phyloP scores from a whole-genome alignment of 2,113 vertebrate species.

The Lepus europaeus region DNA sequence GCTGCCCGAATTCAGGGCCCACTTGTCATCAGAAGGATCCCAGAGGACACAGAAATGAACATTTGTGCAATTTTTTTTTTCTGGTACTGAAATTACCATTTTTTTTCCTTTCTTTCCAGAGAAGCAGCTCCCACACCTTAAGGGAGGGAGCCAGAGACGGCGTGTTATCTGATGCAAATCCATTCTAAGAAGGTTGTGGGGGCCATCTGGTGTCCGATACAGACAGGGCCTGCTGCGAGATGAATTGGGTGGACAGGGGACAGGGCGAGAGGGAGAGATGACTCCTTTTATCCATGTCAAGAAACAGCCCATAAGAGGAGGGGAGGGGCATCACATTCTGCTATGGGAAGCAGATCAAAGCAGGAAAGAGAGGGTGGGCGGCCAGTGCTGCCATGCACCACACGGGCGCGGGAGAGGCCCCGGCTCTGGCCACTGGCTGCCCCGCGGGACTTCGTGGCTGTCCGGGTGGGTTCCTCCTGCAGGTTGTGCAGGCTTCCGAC shows the following conservation, averaged over 20 bases:
- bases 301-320: constrained; percentile 46
- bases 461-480: neutral
- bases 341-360: constrained; percentile 66
- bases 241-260: neutral
- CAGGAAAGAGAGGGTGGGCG: neutral
- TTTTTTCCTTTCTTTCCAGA: constrained; percentile 37
- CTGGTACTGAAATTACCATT: constrained; percentile 70
- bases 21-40: constrained; percentile 44
- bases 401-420: neutral
- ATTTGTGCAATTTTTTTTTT: constrained; percentile 72
- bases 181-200: constrained; percentile 82
- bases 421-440: neutral
- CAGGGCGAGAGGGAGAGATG: neutral
- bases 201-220: constrained; percentile 83
- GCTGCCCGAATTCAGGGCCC: neutral
- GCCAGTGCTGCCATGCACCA: too few species aligned
- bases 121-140: constrained; percentile 81
- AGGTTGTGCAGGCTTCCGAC: neutral
- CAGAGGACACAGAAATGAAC: constrained; percentile 68
- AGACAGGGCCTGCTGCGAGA: constrained; percentile 68
- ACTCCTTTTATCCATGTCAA: constrained; percentile 42
- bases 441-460: neutral
- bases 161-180: constrained; percentile 69
- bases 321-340: constrained; percentile 33
- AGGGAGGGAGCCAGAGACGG: constrained; percentile 46